Evolutionary conservation across 2,113 vertebrate species (phyloP).

Genomic region (Craseonycteris thonglongyai): DNA sequence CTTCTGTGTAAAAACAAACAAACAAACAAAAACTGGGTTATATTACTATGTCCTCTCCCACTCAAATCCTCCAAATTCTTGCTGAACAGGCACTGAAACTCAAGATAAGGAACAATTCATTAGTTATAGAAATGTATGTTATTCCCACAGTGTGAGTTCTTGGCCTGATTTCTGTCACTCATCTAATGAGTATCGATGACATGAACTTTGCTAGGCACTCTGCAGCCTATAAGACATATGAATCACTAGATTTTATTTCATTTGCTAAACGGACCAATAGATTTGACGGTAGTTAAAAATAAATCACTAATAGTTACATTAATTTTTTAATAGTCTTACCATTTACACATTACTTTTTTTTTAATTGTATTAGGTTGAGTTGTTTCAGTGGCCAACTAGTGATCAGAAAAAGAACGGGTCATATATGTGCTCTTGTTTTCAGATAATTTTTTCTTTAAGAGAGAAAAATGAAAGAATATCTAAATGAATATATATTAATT

Average conservation of each 20-base stretch:
- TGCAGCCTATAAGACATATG: neutral
- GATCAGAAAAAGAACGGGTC: neutral
- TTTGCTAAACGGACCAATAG: neutral
- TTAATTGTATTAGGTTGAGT: neutral
- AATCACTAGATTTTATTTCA: neutral
- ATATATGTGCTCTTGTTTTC: neutral
- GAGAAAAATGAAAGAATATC: too few relatives aligned
- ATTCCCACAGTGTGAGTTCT: neutral
- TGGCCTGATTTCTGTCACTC: neutral
- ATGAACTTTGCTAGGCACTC: neutral
- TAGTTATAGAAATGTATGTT: neutral
- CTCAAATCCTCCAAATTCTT: neutral
- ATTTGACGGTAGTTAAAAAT: neutral
- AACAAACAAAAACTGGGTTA: too few relatives aligned
- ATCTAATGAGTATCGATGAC: neutral
- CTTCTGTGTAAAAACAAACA: neutral
- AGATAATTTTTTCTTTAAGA: neutral
- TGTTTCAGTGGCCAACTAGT: neutral
- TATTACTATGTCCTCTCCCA: neutral
- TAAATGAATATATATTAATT: too few relatives aligned
- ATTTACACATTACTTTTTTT: neutral
- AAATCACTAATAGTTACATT: neutral
- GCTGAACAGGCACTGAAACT: neutral
- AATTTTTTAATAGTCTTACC: neutral
- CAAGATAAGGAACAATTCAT: neutral